phyloP scores from a whole-genome alignment of 2,113 vertebrate species.

The Clarias magur region DNA sequence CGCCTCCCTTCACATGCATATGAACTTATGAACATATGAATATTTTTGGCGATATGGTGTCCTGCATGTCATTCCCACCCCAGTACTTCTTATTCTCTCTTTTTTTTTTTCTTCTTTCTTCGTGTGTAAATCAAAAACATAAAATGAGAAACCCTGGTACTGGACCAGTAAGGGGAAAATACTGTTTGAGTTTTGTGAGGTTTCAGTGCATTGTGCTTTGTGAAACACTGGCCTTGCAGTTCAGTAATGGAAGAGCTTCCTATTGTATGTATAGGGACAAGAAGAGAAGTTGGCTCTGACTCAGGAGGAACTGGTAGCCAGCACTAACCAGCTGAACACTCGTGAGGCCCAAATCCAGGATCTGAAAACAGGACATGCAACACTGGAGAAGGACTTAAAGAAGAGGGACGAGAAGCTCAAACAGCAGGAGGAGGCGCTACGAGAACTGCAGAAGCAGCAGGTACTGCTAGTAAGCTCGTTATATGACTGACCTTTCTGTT shows the following conservation, averaged over 20 bases:
- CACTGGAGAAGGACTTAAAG: constrained; percentile 78
- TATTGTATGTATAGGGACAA: constrained; percentile 69
- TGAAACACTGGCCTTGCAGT: neutral
- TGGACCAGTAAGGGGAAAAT: neutral
- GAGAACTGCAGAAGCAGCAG: constrained; percentile 82
- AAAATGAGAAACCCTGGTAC: neutral
- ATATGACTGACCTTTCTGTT: neutral
- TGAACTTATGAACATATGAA: too few relatives aligned
- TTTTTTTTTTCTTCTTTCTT: too few relatives aligned
- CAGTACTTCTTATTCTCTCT: too few relatives aligned
- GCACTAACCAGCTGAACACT: constrained; percentile 80
- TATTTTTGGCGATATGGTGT: too few relatives aligned
- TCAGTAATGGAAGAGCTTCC: neutral
- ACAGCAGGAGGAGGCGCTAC: constrained; percentile 76
- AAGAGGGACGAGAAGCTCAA: constrained; percentile 77
- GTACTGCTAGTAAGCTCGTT: constrained; percentile 59
- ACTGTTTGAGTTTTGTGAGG: neutral
- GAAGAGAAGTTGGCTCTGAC: constrained; percentile 85
- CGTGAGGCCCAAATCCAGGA: constrained; percentile 83
- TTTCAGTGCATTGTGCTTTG: neutral
- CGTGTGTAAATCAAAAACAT: neutral
- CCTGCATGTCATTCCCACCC: too few relatives aligned
- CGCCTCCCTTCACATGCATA: too few relatives aligned
- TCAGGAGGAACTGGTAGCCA: constrained; percentile 89
- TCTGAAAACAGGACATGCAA: constrained; percentile 70